Evolutionary conservation across 2,797 vertebrate species (phyloP), one percentile per base, ranked within the genome.

Genomic region (Coregonus suidteri): DNA sequence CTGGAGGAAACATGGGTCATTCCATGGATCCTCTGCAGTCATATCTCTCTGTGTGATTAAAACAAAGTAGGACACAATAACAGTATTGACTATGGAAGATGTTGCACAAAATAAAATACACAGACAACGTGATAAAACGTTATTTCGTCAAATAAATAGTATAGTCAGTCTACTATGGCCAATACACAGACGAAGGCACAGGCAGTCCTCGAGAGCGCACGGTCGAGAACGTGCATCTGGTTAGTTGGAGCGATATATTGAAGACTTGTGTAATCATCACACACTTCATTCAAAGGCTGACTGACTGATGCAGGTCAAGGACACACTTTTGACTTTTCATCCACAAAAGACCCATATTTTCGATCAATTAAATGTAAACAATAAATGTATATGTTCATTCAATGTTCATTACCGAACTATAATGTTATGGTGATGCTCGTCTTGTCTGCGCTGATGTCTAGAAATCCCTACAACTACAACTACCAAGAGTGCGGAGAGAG

Each of bases 391-490:
- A 68, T 37, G 34, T 68, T 68, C 41, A 47, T 9, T 47, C 9
- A 47, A 47, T 47, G 41, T 47, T 47, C 2, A 35, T 34, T 18
- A 16, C 16, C 25, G 25, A 25, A 25, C 25, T 25, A 25, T 25
- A 31, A 31, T 31, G 11, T 65, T 11, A 30, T 1, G 14, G 11
- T 18, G 15, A 47, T 20, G 37, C 18, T 51, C 0, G 1, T n/a
- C 18, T 51, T 51, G 37, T 47, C 72, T 68, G 73, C 84, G 71
- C 75, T 62, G 66, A 73, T 69, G 30, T 14, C 9, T 1, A 0
- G 1, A 52, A 59, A 0, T 16, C 4, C 6, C 1, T 6, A 67
- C 52, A 84, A 92, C 91, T 90, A 89, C 93, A 91, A 53, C 52
- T 81, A 76, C 93, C 91, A 85, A 16, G 69, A 41, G 6, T 5